These are phyloP conservation scores for Pasiphila rectangulata DNA, from an alignment of 2,888 invertebrate species.

Conservation along the genomic window DNA sequence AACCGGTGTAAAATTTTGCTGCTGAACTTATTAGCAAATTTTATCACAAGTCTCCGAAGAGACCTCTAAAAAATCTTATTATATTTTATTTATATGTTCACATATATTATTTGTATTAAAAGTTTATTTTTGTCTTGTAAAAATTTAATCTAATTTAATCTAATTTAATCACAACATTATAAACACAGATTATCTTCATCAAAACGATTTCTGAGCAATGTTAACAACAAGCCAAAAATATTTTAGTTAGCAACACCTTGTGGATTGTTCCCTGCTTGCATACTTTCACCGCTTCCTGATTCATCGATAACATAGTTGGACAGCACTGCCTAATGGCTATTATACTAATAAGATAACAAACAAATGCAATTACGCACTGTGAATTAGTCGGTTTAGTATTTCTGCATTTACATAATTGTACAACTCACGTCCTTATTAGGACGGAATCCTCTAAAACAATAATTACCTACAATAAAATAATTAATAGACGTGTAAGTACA, in stretches of 20 bases:
- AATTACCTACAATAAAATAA: not conserved
- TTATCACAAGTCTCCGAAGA: not conserved
- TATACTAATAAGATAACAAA: constrained; percentile 26
- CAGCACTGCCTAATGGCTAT: constrained; percentile 34
- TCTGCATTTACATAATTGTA: not conserved
- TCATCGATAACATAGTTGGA: constrained; percentile 51
- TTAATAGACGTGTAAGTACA: too few species aligned
- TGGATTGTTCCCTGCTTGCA: constrained; percentile 62
- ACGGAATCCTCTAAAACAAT: not conserved
- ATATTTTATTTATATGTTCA: too few species aligned
- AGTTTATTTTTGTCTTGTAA: too few species aligned
- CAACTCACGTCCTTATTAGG: not conserved
- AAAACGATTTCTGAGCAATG: not conserved
- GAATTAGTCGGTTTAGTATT: not conserved
- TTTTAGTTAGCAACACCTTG: not conserved
- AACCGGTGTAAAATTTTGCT: not conserved
- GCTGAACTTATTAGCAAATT: not conserved
- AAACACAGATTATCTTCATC: too few species aligned
- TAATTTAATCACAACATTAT: too few species aligned
- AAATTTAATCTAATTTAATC: too few species aligned
- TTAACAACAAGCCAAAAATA: not conserved
- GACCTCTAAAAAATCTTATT: too few species aligned
- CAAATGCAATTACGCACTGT: constrained; percentile 6
- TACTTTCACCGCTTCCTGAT: constrained; percentile 75
- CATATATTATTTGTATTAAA: too few species aligned